Percentiles rank a stretch among this genome's conserved stretches.
These are phyloP conservation scores for Hirundo rustica DNA, from an alignment of 2,797 vertebrate genomes.

Conservation along the genomic window DNA sequence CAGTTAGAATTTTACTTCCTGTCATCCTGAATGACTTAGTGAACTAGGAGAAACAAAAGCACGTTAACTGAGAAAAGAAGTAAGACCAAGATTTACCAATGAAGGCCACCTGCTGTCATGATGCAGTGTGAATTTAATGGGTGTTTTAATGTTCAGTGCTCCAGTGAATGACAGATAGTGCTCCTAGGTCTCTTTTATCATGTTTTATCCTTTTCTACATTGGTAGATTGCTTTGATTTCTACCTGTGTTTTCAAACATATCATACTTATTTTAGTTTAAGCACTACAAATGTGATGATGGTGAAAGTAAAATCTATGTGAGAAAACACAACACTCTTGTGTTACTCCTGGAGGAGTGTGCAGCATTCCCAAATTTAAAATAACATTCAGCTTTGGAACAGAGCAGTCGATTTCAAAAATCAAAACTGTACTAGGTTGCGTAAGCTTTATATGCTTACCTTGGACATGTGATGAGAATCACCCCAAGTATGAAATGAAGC, in stretches of 20 bases:
- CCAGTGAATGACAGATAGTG: background rate
- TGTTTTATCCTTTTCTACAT: background rate
- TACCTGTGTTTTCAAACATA: background rate
- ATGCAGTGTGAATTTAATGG: background rate
- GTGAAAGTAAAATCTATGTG: background rate
- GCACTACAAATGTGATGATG: too few species aligned
- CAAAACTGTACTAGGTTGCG: background rate
- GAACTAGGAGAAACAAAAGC: background rate
- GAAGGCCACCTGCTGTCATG: background rate
- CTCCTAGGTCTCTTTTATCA: background rate
- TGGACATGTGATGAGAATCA: background rate
- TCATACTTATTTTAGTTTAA: background rate
- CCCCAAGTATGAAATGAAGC: background rate
- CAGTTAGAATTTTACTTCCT: background rate
- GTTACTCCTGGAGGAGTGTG: background rate
- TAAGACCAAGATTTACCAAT: background rate
- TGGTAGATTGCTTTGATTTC: background rate
- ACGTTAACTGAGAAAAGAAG: background rate
- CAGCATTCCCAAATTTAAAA: background rate
- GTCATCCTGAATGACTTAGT: background rate
- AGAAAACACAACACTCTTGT: background rate
- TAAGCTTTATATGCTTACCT: background rate
- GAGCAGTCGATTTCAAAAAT: background rate
- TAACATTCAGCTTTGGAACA: background rate
- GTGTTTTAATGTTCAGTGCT: background rate